Evolutionary conservation across 1,140 invertebrate species (phyloP).

Genomic region (Dufourea novaeangliae): DNA sequence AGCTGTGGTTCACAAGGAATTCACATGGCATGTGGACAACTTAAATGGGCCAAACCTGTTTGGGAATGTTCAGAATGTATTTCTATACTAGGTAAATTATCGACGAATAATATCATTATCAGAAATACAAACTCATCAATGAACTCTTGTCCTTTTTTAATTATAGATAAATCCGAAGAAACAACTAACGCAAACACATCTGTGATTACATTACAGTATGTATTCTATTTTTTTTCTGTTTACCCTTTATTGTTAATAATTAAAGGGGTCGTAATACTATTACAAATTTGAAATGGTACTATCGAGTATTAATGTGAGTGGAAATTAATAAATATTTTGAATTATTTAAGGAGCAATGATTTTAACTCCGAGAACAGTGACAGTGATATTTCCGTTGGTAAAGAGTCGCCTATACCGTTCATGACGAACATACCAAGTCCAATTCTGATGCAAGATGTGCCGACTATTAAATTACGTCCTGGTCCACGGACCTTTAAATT

Average conservation of each 20-base stretch:
- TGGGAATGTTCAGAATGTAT: slow-evolving; percentile 78
- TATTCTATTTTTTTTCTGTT: slow-evolving; percentile 15
- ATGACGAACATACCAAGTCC: not conserved
- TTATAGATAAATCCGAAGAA: slow-evolving; percentile 31
- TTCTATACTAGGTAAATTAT: slow-evolving; percentile 65
- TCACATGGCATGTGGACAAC: slow-evolving; percentile 81
- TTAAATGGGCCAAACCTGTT: slow-evolving; percentile 71
- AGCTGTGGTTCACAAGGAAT: slow-evolving; percentile 84
- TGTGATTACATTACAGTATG: slow-evolving; percentile 24
- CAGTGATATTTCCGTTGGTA: slow-evolving; percentile 75
- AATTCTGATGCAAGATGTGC: not conserved
- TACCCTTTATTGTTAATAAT: not conserved
- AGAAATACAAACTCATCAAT: not conserved
- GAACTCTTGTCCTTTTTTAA: slow-evolving; percentile 5
- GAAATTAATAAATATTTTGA: not conserved
- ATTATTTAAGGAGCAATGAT: slow-evolving; percentile 12
- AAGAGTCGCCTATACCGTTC: slow-evolving; percentile 41
- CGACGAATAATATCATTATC: not conserved
- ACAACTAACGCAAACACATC: not conserved
- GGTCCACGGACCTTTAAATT: slow-evolving; percentile 76
- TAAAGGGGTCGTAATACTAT: not conserved
- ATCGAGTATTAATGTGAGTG: not conserved
- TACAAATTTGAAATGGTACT: not conserved
- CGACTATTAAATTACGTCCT: slow-evolving; percentile 58
- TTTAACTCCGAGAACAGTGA: slow-evolving; percentile 59